Evolutionary conservation across 1,140 invertebrate species (phyloP).

Genomic region (Drosophila teissieri): DNA sequence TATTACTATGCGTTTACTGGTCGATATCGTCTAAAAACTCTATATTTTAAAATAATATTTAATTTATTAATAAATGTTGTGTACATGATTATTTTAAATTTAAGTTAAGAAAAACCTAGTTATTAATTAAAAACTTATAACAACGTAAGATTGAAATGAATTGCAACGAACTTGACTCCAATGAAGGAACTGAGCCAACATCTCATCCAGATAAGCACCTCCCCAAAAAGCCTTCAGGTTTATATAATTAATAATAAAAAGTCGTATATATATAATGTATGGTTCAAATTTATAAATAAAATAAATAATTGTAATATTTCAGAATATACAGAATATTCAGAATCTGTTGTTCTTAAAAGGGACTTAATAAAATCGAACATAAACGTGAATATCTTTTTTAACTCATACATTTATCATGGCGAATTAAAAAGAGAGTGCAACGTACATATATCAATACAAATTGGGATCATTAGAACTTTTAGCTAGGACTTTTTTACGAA

Average conservation of each 20-base stretch:
- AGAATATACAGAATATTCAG: constrained; percentile 22
- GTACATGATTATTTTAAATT: too few species aligned
- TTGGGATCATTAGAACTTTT: too few species aligned
- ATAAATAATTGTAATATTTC: constrained; percentile 47
- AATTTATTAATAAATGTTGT: too few species aligned
- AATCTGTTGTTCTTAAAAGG: constrained; percentile 32
- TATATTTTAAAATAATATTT: too few species aligned
- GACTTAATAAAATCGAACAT: constrained; percentile 46
- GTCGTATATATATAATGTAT: constrained; percentile 45
- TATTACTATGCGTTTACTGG: too few species aligned
- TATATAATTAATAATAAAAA: constrained; percentile 25
- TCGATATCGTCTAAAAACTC: too few species aligned
- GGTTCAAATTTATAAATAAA: constrained; percentile 67
- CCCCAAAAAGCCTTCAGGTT: constrained; percentile 46
- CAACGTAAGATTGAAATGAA: constrained; percentile 41
- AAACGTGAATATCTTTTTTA: too few species aligned
- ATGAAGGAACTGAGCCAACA: constrained; percentile 25
- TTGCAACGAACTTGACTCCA: constrained; percentile 59
- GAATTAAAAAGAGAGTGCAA: too few species aligned
- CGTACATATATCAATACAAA: too few species aligned
- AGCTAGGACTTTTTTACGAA: too few species aligned
- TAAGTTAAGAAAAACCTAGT: too few species aligned
- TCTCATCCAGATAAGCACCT: constrained; percentile 42
- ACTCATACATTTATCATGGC: too few species aligned
- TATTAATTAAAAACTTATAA: constrained; percentile 1